Conservation (phyloP, 2,888 invertebrate species). For the Tortricodes alternella region DNA sequence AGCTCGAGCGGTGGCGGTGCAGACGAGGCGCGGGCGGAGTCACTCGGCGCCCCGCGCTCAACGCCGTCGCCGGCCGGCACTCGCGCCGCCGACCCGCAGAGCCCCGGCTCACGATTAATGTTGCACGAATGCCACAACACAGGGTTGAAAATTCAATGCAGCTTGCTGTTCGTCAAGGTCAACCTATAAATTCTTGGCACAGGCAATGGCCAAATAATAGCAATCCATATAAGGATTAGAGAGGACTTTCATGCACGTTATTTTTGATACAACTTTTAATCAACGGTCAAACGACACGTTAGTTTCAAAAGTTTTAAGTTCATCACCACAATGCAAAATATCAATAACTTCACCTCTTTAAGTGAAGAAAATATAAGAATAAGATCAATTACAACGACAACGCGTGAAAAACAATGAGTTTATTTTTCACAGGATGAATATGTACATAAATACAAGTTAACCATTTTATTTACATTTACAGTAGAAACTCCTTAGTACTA, state of each 20-base stretch:
- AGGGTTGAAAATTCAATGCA: slow-evolving; percentile 78
- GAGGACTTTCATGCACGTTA: neutral
- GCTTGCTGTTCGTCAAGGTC: slow-evolving; percentile 70
- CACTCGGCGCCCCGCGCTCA: slow-evolving; percentile 60
- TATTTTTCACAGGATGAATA: too few species aligned
- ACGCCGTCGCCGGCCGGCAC: slow-evolving; percentile 48
- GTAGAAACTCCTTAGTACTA: too few species aligned
- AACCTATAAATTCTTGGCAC: slow-evolving; percentile 42
- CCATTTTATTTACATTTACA: too few species aligned
- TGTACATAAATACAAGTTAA: too few species aligned
- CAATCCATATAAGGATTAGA: slow-evolving; percentile 22
- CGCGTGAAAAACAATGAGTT: too few species aligned
- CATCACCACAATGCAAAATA: too few species aligned
- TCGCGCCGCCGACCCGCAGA: slow-evolving; percentile 51
- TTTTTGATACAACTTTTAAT: neutral
- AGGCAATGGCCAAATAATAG: slow-evolving; percentile 33
- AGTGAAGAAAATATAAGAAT: too few species aligned
- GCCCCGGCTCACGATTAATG: slow-evolving; percentile 63
- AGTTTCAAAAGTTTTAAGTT: too few species aligned
- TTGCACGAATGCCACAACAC: slow-evolving; percentile 59
- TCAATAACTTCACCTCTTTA: too few species aligned
- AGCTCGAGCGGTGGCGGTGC: slow-evolving; percentile 68
- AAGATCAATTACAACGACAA: too few species aligned
- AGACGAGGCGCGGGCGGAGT: slow-evolving; percentile 70
- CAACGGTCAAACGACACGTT: too few species aligned